These are phyloP conservation scores for Calliopum simillimum DNA, from an alignment of 2,888 invertebrate species.

Conservation along the genomic window DNA sequence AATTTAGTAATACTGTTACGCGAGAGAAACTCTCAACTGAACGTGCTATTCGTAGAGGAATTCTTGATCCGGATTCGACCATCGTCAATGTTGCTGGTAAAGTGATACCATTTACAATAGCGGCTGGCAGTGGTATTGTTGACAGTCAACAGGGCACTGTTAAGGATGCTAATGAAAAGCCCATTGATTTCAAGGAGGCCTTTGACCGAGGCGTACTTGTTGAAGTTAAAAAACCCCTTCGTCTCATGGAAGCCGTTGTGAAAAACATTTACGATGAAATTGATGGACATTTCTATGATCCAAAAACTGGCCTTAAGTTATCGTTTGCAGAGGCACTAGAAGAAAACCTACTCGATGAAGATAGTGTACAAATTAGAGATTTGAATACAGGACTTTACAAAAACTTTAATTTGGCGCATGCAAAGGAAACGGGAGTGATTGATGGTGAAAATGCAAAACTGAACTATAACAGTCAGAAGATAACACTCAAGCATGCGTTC, in stretches of 20 bases:
- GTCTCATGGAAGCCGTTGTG: conserved; percentile 83
- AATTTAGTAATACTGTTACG: conserved; percentile 83
- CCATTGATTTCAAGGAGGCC: conserved; percentile 84
- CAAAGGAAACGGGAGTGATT: conserved; percentile 80
- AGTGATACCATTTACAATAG: conserved; percentile 84
- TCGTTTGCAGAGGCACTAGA: conserved; percentile 86
- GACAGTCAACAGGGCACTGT: conserved; percentile 81
- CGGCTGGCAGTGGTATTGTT: conserved; percentile 81
- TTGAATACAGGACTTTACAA: conserved; percentile 81
- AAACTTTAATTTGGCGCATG: conserved; percentile 82
- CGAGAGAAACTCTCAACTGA: conserved; percentile 84
- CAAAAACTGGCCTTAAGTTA: conserved; percentile 80
- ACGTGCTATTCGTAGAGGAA: conserved; percentile 85
- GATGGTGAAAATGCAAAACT: conserved; percentile 79
- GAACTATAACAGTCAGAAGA: conserved; percentile 72
- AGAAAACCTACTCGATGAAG: conserved; percentile 83
- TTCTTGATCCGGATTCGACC: conserved; percentile 88
- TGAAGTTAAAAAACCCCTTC: conserved; percentile 84
- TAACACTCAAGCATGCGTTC: conserved; percentile 81
- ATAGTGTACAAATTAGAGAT: conserved; percentile 86
- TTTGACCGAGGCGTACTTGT: conserved; percentile 85
- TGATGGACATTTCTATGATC: conserved; percentile 86
- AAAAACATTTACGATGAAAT: conserved; percentile 84
- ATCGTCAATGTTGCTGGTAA: conserved; percentile 85
- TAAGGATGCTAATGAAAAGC: conserved; percentile 72